Conservation (phyloP, 2,797 vertebrate species). For the Bucorvus abyssinicus region DNA sequence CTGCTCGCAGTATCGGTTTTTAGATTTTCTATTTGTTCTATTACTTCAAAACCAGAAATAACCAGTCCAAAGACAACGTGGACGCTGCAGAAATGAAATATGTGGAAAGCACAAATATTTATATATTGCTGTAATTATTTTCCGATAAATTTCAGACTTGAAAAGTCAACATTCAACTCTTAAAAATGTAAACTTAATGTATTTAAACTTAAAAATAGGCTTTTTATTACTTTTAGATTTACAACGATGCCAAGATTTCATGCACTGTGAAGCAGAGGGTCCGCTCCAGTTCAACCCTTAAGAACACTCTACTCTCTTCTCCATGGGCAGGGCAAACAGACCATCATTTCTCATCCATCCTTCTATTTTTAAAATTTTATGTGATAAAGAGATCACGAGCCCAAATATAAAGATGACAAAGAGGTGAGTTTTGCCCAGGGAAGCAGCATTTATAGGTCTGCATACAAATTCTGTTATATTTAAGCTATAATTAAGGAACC, state of each 20-base stretch:
- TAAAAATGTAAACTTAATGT: not conserved
- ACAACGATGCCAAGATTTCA: not conserved
- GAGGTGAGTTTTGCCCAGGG: not conserved
- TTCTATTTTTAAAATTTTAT: not conserved
- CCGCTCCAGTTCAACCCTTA: not conserved
- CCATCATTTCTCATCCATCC: not conserved
- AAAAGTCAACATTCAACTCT: not conserved
- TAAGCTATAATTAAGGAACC: not conserved
- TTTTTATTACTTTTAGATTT: not conserved
- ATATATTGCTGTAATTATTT: not conserved
- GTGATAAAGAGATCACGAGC: not conserved
- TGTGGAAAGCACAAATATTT: not conserved
- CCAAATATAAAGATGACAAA: not conserved
- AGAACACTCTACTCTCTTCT: not conserved
- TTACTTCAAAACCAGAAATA: slow-evolving; percentile 97
- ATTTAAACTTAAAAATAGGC: not conserved
- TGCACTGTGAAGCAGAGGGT: not conserved
- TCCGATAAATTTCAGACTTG: not conserved
- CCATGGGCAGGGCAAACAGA: not conserved
- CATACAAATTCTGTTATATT: not conserved
- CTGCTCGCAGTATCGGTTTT: slow-evolving; percentile 95
- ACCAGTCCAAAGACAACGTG: slow-evolving; percentile 96
- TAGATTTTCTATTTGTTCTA: slow-evolving; percentile 95
- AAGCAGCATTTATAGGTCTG: not conserved
- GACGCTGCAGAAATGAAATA: slow-evolving; percentile 78